Percentiles rank a stretch among this genome's conserved stretches.
These are phyloP conservation scores for Chinchilla lanigera DNA, from an alignment of 2,113 vertebrate species.

Conservation along the genomic window DNA sequence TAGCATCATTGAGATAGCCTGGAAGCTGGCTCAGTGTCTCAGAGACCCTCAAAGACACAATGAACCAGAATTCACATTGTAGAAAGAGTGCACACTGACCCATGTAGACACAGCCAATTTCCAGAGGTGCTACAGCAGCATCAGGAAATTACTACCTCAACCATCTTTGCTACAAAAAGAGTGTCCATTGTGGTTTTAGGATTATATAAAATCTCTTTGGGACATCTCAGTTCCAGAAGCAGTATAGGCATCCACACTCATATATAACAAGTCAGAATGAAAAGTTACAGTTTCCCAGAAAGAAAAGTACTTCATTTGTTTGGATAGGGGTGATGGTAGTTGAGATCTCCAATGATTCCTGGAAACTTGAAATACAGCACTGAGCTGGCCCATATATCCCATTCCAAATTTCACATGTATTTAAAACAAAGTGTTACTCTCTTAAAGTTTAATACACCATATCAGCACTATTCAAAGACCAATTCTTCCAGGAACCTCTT, in stretches of 20 bases:
- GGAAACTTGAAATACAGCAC: background rate
- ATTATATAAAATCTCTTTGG: background rate
- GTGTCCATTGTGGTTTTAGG: background rate
- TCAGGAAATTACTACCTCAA: background rate
- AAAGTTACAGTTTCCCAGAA: constrained; percentile 12
- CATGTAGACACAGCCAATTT: background rate
- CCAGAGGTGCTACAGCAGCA: background rate
- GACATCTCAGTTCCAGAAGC: background rate
- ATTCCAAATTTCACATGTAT: background rate
- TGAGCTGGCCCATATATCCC: background rate
- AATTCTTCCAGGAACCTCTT: constrained; percentile 13
- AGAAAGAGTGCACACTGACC: background rate
- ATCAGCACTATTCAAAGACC: constrained; percentile 47
- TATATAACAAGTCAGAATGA: background rate
- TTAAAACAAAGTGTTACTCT: constrained; percentile 31
- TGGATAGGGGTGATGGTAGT: background rate
- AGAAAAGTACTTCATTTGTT: constrained; percentile 29
- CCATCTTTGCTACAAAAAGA: background rate
- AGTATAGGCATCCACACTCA: background rate
- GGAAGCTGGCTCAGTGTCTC: background rate
- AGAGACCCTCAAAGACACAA: background rate
- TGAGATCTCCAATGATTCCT: background rate
- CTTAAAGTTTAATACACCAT: constrained; percentile 39
- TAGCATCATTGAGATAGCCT: background rate
- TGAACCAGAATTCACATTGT: background rate